Percentiles rank a stretch among this genome's conserved stretches.
phyloP scores from a whole-genome alignment of 2,113 vertebrate species.

The Gorsachius goisagi region DNA sequence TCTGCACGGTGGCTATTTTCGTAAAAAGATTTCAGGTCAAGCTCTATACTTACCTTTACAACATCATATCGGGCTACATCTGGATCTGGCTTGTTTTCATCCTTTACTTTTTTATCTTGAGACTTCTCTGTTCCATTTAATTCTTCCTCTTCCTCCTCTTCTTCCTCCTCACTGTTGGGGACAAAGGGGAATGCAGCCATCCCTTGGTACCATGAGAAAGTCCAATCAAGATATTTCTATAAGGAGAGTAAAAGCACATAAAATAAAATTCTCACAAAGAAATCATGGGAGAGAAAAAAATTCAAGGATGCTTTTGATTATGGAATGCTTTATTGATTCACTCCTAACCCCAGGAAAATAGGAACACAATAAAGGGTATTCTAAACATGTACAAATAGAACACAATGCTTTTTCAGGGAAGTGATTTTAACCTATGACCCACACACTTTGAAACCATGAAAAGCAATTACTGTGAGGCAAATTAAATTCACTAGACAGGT shows the following conservation, averaged over 20 bases:
- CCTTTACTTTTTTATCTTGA: slow-evolving; percentile 68
- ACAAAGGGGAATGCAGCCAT: slow-evolving; percentile 83
- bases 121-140: slow-evolving; percentile 66
- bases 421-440: background rate
- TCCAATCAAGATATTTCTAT: slow-evolving; percentile 87
- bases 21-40: background rate
- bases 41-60: slow-evolving; percentile 80
- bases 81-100: slow-evolving; percentile 82
- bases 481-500: background rate
- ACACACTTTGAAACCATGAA: background rate
- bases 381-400: background rate
- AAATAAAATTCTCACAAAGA: background rate
- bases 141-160: slow-evolving; percentile 75
- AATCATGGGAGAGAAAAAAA: background rate
- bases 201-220: slow-evolving; percentile 91
- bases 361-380: background rate
- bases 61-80: slow-evolving; percentile 86
- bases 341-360: background rate
- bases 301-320: background rate
- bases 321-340: background rate
- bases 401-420: background rate
- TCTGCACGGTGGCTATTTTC: background rate
- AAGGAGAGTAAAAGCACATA: background rate
- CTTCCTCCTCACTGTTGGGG: slow-evolving; percentile 81
- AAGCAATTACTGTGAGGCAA: background rate